phyloP scores from a whole-genome alignment of 2,797 vertebrate genomes.

The Cynopterus sphinx region DNA sequence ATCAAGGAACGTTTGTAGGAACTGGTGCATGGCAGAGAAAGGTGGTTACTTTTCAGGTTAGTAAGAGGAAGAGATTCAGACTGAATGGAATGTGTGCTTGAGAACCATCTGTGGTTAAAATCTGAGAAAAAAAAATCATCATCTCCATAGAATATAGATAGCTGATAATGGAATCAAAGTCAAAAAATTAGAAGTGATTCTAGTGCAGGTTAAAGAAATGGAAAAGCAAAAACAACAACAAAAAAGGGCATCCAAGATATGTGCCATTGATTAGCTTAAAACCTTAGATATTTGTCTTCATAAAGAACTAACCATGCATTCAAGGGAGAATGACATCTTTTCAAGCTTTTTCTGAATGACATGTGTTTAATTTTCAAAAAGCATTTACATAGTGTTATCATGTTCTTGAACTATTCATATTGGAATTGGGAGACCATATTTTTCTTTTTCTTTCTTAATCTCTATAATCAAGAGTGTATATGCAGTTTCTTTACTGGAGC shows the following conservation, averaged over 20 bases:
- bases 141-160: background rate
- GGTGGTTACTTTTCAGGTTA: background rate
- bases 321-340: background rate
- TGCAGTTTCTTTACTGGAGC: background rate
- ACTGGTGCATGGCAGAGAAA: too few species aligned
- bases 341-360: background rate
- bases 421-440: background rate
- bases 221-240: background rate
- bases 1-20: background rate
- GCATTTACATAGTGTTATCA: background rate
- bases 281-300: background rate
- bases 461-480: background rate
- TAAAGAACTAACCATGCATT: background rate
- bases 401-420: background rate
- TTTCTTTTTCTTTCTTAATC: background rate
- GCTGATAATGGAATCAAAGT: background rate
- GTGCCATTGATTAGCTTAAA: background rate
- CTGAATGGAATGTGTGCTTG: background rate
- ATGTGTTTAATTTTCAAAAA: background rate
- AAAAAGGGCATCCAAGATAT: background rate
- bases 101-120: background rate
- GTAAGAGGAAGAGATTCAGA: background rate
- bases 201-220: background rate
- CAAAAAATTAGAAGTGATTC: background rate
- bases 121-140: background rate